These are phyloP conservation scores for Orthosia gothica DNA, from an alignment of 2,888 invertebrate genomes.

Conservation along the genomic window DNA sequence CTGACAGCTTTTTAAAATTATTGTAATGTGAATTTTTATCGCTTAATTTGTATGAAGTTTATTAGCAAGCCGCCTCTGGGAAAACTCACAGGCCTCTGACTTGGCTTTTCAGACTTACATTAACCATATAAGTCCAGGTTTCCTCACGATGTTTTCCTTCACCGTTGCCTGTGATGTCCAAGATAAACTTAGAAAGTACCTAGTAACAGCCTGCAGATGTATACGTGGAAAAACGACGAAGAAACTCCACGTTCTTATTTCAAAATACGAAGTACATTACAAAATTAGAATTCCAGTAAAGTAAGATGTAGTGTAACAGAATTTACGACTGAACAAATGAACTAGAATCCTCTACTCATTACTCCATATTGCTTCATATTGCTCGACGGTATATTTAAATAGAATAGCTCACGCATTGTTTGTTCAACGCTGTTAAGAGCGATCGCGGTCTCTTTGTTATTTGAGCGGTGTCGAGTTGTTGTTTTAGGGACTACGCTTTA, in stretches of 20 bases:
- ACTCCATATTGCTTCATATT: conserved; percentile 36
- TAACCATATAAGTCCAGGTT: too few species aligned
- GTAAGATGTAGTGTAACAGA: conserved; percentile 10
- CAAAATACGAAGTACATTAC: not conserved
- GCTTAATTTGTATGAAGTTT: conserved; percentile 42
- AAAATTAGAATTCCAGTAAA: conserved; percentile 23
- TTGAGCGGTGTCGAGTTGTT: conserved; percentile 39
- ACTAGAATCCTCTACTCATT: conserved; percentile 41
- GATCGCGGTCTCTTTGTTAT: conserved; percentile 52
- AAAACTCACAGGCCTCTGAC: too few species aligned
- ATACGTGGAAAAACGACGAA: not conserved
- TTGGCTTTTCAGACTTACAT: too few species aligned
- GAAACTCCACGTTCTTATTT: not conserved
- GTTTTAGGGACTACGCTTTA: conserved; percentile 9
- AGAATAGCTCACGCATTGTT: conserved; percentile 48
- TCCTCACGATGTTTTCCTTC: too few species aligned
- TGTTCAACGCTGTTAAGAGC: conserved; percentile 31
- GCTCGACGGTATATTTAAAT: conserved; percentile 42
- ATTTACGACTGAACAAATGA: conserved; percentile 35
- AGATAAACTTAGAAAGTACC: too few species aligned
- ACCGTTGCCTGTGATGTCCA: too few species aligned
- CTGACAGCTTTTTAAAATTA: conserved; percentile 34
- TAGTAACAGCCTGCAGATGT: too few species aligned
- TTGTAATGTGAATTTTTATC: conserved; percentile 52
- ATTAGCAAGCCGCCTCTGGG: too few species aligned